Evolutionary conservation across 2,113 vertebrate genomes (phyloP), one percentile per base, ranked within the genome.

Genomic region (Cavia porcellus): DNA sequence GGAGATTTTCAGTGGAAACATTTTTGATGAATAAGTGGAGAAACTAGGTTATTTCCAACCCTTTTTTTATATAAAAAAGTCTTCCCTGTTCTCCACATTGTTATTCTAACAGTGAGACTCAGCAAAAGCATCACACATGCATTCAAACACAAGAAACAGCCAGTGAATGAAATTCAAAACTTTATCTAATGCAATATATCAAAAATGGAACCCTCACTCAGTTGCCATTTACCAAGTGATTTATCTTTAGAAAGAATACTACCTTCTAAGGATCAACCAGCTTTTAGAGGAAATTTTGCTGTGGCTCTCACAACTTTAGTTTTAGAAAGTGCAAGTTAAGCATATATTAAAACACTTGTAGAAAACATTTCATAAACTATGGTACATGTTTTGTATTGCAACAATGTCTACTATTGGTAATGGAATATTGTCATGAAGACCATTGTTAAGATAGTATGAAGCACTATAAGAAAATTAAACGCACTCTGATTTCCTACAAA

Each of bases 371-470:
- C 81, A 91, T 25, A 50, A 94, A 98, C 25, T 61, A 93, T 72
- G 17, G 32, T 90, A 94, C 74, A 70, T 92, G n/a, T 81, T 50
- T 89, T 82, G 96, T 9, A 97, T 93, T 72, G 87, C 38, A 96
- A 93, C 12, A 96, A 50, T 97, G 84, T 55, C 59, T 96, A 12
- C 72, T 85, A 45, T 1, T 0, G 84, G 84, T 83, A 96, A 89
- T 1, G 72, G 79, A 94, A 62, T 83, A 28, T 74, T 97, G 96
- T 82, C 93, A 62, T 72, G 96, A 93, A 95, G 86, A 89, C 74
- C 97, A 94, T 84, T 94, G 55, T 75, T 97, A 92, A 96, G 89
- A 85, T 74, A 90, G 75, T 97, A 68, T 92, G n/a, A 11, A n/a
- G 92, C n/a, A 70, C 74, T 90, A 95, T 95, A 74, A 24, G 5